A percentile compares a stretch with the other conserved stretches of the same genome.
These are phyloP conservation scores for Leptoclinus maculatus DNA, from an alignment of 2,797 vertebrate species.

Conservation along the genomic window DNA sequence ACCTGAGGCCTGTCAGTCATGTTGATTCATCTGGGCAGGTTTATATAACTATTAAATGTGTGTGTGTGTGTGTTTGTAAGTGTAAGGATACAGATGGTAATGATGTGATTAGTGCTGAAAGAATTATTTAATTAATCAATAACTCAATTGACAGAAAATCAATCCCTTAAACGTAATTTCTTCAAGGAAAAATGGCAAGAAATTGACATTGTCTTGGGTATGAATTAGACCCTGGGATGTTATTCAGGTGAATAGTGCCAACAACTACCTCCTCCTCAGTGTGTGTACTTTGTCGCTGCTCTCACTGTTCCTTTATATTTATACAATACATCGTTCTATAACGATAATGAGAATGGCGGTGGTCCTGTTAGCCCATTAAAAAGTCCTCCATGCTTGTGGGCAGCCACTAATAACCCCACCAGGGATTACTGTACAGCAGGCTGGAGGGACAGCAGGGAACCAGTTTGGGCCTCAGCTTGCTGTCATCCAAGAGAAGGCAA, in stretches of 20 bases:
- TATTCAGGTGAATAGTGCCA: too few relatives aligned
- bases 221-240: too few relatives aligned
- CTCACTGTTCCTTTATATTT: constrained; percentile 34
- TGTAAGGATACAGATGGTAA: neutral
- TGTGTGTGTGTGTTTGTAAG: constrained; percentile 9
- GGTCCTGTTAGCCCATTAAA: constrained; percentile 67
- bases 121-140: neutral
- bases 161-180: neutral
- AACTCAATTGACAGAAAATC: neutral
- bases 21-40: constrained; percentile 51
- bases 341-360: constrained; percentile 57
- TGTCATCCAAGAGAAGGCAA: constrained; percentile 60
- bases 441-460: constrained; percentile 63
- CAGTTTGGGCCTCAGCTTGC: constrained; percentile 57
- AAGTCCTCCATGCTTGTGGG: constrained; percentile 52
- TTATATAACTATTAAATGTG: constrained; percentile 46
- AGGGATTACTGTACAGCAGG: constrained; percentile 73
- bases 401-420: constrained; percentile 73
- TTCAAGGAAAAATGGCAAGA: neutral
- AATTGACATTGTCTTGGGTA: neutral
- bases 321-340: constrained; percentile 30
- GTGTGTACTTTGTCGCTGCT: constrained; percentile 21
- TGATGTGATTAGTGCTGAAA: constrained; percentile 1
- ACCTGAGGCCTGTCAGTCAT: constrained; percentile 68
- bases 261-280: neutral